These are phyloP conservation scores for Campylomormyrus tamandua DNA, from an alignment of 2,113 vertebrate species.

Conservation along the genomic window DNA sequence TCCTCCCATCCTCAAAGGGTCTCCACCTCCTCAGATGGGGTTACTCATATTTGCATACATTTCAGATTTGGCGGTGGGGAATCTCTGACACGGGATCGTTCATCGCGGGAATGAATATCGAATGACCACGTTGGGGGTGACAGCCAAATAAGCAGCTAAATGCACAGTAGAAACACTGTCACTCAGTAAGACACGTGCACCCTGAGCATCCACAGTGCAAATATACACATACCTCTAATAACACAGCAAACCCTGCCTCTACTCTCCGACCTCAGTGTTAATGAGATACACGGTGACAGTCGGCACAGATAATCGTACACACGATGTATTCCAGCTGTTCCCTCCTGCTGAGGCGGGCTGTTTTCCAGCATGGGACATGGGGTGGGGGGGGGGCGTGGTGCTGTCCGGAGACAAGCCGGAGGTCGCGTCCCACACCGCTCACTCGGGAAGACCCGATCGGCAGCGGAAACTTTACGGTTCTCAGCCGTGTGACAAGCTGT, in stretches of 20 bases:
- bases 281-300: background rate
- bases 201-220: background rate
- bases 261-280: background rate
- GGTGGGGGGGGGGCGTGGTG: background rate
- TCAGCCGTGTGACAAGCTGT: background rate
- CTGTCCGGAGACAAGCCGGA: background rate
- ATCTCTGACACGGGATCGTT: background rate
- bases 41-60: background rate
- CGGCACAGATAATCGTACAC: background rate
- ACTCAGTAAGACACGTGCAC: background rate
- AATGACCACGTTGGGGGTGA: background rate
- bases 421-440: background rate
- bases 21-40: background rate
- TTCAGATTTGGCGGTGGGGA: background rate
- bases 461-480: conserved; percentile 8
- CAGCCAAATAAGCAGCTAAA: background rate
- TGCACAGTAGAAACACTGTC: background rate
- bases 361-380: background rate
- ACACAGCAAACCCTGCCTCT: background rate
- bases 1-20: background rate
- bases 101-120: background rate
- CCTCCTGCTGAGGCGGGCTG: background rate
- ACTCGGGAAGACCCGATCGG: conserved; percentile 6
- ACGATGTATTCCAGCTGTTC: background rate
- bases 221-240: background rate